Percentiles rank a stretch among this genome's conserved stretches.
Conservation (phyloP, 2,888 invertebrate genomes). For the Drosophila colorata region DNA sequence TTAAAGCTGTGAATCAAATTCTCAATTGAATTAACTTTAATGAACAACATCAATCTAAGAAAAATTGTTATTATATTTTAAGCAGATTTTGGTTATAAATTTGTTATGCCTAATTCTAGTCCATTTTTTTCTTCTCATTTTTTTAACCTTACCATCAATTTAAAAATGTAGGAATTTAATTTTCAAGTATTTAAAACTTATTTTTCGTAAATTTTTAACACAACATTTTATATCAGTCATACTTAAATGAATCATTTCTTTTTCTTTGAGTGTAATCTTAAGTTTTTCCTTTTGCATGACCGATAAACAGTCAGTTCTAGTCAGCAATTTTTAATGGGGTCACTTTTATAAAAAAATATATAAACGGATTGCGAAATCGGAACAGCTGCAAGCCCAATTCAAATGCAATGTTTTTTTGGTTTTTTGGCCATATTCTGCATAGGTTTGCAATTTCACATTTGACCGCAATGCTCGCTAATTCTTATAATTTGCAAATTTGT, state of each 20-base stretch:
- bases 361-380: constrained; percentile 19
- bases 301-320: constrained; percentile 11
- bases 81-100: too few species aligned
- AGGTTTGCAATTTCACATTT: constrained; percentile 20
- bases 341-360: neutral
- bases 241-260: neutral
- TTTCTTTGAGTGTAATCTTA: neutral
- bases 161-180: neutral
- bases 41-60: too few species aligned
- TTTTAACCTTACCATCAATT: too few species aligned
- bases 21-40: too few species aligned
- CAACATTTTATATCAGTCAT: neutral
- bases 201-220: neutral
- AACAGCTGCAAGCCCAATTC: constrained; percentile 16
- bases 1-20: too few species aligned
- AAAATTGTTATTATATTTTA: too few species aligned
- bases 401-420: constrained; percentile 3
- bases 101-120: too few species aligned
- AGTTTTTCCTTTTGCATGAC: neutral
- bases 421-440: constrained; percentile 13
- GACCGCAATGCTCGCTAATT: constrained; percentile 18
- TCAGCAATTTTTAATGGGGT: constrained; percentile 37
- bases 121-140: too few species aligned
- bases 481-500: neutral
- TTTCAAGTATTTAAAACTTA: neutral